These are phyloP conservation scores for Episyrphus balteatus DNA, from an alignment of 1,140 invertebrate genomes.

Conservation along the genomic window DNA sequence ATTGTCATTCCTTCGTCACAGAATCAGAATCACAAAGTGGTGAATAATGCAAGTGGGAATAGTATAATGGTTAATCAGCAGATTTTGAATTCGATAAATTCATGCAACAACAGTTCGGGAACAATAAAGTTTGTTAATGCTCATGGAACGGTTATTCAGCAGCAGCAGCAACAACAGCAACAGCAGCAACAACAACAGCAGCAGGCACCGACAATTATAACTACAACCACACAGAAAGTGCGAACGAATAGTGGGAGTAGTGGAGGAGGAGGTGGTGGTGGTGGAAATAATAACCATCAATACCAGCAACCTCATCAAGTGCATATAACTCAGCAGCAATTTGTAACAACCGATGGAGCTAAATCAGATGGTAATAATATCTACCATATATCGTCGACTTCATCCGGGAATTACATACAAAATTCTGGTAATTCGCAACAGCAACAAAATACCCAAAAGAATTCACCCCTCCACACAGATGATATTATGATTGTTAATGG, in stretches of 20 bases:
- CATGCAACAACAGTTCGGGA: conserved; percentile 14
- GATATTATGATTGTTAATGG: conserved; percentile 35
- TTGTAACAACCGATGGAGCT: conserved; percentile 1
- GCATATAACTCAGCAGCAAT: neutral
- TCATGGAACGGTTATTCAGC: conserved; percentile 25
- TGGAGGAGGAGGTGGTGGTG: conserved; percentile 4
- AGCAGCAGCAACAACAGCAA: conserved; percentile 4
- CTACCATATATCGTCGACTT: neutral
- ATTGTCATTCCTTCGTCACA: neutral
- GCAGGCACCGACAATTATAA: conserved; percentile 12
- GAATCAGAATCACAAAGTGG: conserved; percentile 7
- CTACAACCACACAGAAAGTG: conserved; percentile 2
- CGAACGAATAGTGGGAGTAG: neutral
- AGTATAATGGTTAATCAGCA: neutral
- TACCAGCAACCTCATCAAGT: conserved; percentile 11
- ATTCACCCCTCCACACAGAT: conserved; percentile 20
- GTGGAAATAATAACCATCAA: neutral
- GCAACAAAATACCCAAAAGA: conserved; percentile 8
- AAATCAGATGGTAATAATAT: neutral
- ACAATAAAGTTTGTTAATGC: conserved; percentile 35
- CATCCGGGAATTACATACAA: conserved; percentile 1
- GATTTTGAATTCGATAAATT: conserved; percentile 1
- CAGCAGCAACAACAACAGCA: conserved; percentile 21
- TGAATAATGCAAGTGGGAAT: conserved; percentile 9
- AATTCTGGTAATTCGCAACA: neutral